Evolutionary conservation across 1,140 invertebrate species (phyloP).

Genomic region (Helicoverpa armigera): DNA sequence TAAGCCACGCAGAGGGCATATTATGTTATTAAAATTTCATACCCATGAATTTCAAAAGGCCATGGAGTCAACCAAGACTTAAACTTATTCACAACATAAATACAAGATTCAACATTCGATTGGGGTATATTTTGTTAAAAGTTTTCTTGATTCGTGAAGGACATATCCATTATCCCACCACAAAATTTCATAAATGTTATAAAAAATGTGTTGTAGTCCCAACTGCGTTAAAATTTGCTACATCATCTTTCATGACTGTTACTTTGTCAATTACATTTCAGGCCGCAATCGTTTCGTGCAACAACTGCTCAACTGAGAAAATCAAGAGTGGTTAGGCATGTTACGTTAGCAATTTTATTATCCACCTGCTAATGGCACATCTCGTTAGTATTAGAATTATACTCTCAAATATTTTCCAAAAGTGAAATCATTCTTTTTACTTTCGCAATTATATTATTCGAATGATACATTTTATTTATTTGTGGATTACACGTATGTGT

Average conservation of each 20-base stretch:
- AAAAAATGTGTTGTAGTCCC: neutral
- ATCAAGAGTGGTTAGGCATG: neutral
- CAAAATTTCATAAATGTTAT: neutral
- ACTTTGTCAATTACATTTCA: conserved; percentile 13
- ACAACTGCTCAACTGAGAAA: conserved; percentile 8
- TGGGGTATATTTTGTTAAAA: neutral
- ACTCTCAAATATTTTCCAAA: neutral
- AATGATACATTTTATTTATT: neutral
- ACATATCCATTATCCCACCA: neutral
- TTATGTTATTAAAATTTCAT: conserved; percentile 14
- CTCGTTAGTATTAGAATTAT: neutral
- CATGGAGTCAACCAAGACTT: neutral
- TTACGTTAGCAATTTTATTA: conserved; percentile 35
- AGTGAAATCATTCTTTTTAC: neutral
- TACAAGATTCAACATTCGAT: neutral
- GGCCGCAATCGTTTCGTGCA: conserved; percentile 3
- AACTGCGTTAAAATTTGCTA: conserved; percentile 1
- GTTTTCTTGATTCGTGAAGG: conserved; percentile 13
- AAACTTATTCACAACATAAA: neutral
- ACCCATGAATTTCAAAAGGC: neutral
- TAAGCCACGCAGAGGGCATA: neutral
- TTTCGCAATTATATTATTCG: neutral
- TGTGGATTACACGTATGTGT: neutral
- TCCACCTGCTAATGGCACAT: conserved; percentile 31
- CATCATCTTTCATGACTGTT: neutral